Percentiles rank a stretch among this genome's conserved stretches.
These are phyloP conservation scores for Limnephilus auricula DNA, from an alignment of 2,888 invertebrate species.

Conservation along the genomic window DNA sequence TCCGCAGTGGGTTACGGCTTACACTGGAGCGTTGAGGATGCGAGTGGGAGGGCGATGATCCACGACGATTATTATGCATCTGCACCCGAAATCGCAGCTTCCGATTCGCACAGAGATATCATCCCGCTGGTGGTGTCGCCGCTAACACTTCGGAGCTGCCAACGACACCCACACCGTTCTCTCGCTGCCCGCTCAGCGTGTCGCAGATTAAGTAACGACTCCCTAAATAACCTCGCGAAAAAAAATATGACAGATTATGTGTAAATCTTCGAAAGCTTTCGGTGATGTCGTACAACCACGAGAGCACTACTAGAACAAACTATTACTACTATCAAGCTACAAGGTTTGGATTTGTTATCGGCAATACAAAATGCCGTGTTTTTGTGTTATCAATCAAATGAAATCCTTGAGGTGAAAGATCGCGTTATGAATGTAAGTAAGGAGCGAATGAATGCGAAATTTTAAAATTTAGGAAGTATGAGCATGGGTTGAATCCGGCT, in stretches of 20 bases:
- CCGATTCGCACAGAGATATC: constrained; percentile 3
- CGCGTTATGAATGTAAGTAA: too few relatives aligned
- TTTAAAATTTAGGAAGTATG: too few relatives aligned
- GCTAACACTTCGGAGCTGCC: constrained; percentile 22
- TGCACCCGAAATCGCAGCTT: constrained; percentile 45
- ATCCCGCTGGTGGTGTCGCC: constrained; percentile 22
- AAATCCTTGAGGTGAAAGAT: neutral
- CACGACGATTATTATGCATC: constrained; percentile 27
- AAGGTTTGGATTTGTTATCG: neutral
- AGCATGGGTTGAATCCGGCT: too few relatives aligned
- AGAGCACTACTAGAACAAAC: neutral
- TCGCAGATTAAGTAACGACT: neutral
- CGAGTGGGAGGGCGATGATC: constrained; percentile 28
- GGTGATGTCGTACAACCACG: neutral
- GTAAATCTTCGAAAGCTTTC: neutral
- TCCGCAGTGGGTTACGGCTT: constrained; percentile 4
- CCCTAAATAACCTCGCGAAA: constrained; percentile 24
- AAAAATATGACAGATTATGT: neutral
- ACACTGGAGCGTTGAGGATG: constrained; percentile 5
- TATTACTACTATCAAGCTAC: neutral
- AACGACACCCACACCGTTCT: constrained; percentile 9
- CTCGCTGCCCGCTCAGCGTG: neutral
- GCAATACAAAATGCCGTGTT: neutral
- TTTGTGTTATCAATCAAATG: neutral
- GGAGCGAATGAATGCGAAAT: too few relatives aligned